phyloP scores from a whole-genome alignment of 2,797 vertebrate genomes.

The Echeneis naucrates region DNA sequence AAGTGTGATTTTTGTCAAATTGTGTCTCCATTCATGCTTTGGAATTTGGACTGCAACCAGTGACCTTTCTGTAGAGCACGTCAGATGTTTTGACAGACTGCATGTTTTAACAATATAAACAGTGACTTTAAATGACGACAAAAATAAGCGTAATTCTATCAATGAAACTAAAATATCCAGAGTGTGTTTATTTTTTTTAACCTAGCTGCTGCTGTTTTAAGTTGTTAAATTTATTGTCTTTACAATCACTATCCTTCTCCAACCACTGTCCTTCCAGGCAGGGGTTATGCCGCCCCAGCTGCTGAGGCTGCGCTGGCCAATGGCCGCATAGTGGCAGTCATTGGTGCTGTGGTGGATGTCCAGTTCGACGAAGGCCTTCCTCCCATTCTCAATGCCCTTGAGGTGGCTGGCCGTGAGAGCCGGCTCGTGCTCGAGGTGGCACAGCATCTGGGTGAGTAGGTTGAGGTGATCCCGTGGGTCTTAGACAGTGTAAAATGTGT shows the following conservation, averaged over 20 bases:
- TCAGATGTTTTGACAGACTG: neutral
- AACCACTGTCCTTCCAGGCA: conserved; percentile 71
- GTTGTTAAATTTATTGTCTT: neutral
- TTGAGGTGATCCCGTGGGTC: conserved; percentile 3
- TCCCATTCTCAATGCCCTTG: conserved; percentile 92
- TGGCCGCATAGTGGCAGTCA: conserved; percentile 91
- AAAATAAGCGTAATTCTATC: neutral
- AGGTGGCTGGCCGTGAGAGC: conserved; percentile 88
- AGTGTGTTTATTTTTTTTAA: no score
- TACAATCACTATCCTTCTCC: neutral
- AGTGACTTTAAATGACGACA: neutral
- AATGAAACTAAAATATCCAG: neutral
- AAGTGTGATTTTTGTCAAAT: neutral
- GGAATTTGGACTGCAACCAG: neutral
- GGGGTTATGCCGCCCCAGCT: conserved; percentile 87
- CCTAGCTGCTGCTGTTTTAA: neutral
- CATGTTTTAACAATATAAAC: neutral
- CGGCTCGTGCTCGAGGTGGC: conserved; percentile 92
- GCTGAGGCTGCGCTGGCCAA: conserved; percentile 58
- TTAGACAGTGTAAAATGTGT: neutral
- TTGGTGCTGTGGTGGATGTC: conserved; percentile 93
- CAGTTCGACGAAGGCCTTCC: conserved; percentile 93
- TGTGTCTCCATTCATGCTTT: neutral
- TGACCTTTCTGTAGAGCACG: conserved; percentile 39
- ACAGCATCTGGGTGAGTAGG: conserved; percentile 78